phyloP scores from a whole-genome alignment of 2,113 vertebrate genomes.

The Oryzias celebensis region DNA sequence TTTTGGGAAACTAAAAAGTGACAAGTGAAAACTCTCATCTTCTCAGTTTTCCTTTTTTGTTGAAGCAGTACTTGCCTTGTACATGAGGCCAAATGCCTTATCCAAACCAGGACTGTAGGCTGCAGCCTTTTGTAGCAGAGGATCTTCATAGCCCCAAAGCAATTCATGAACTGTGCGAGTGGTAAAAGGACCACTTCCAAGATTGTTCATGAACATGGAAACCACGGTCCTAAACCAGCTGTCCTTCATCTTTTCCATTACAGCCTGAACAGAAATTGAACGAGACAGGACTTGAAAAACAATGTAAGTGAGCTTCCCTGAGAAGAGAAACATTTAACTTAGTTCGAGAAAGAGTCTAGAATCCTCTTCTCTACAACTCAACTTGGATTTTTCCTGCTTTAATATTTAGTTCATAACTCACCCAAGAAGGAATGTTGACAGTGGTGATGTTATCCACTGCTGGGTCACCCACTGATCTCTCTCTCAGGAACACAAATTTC shows the following conservation, averaged over 20 bases:
- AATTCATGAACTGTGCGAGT: slow-evolving; percentile 82
- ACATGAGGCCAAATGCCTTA: slow-evolving; percentile 86
- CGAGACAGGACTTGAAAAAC: not conserved
- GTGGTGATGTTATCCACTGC: slow-evolving; percentile 83
- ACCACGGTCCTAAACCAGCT: slow-evolving; percentile 16
- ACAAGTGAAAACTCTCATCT: not conserved
- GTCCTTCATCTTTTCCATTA: slow-evolving; percentile 76
- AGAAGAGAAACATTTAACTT: slow-evolving; percentile 1
- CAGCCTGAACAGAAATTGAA: slow-evolving; percentile 72
- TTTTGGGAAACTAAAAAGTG: not conserved
- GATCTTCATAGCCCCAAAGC: slow-evolving; percentile 92
- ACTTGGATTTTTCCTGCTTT: slow-evolving; percentile 9
- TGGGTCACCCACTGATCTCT: slow-evolving; percentile 88
- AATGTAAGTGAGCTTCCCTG: not conserved
- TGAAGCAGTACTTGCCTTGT: slow-evolving; percentile 74
- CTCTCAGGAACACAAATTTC: slow-evolving; percentile 84
- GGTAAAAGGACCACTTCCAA: slow-evolving; percentile 72
- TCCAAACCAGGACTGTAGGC: slow-evolving; percentile 59
- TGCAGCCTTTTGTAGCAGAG: slow-evolving; percentile 73
- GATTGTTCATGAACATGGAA: slow-evolving; percentile 44
- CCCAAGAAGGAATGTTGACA: slow-evolving; percentile 91
- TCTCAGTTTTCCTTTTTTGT: not conserved
- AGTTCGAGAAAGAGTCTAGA: not conserved
- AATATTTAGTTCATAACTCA: slow-evolving; percentile 73
- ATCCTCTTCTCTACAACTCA: slow-evolving; percentile 7